phyloP scores from a whole-genome alignment of 2,888 invertebrate species.

The Aleiodes leptofemur region DNA sequence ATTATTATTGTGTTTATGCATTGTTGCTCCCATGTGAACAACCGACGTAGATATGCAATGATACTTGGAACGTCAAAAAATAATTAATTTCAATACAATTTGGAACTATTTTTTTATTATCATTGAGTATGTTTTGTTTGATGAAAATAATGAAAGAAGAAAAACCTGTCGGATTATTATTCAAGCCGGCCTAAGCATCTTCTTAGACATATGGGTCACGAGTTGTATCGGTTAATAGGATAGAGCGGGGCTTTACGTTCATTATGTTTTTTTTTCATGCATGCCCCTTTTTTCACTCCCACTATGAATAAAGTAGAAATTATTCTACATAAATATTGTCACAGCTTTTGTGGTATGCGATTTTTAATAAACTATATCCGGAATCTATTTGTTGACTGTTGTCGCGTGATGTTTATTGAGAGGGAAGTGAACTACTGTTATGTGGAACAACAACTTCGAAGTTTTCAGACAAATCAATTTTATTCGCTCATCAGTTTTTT shows the following conservation, averaged over 20 bases:
- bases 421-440: too few species aligned
- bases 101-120: neutral
- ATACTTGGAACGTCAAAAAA: neutral
- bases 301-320: neutral
- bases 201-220: conserved; percentile 73
- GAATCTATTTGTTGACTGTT: too few species aligned
- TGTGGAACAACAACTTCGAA: too few species aligned
- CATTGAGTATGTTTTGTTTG: too few species aligned
- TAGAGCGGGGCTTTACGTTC: conserved; percentile 65
- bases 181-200: conserved; percentile 55
- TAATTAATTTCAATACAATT: too few species aligned
- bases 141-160: neutral
- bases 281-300: neutral
- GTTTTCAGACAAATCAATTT: too few species aligned
- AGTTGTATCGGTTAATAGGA: conserved; percentile 72
- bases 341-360: neutral
- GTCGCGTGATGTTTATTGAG: too few species aligned
- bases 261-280: conserved; percentile 7
- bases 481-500: too few species aligned
- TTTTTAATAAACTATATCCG: too few species aligned
- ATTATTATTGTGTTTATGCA: neutral
- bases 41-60: neutral
- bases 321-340: neutral
- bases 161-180: neutral
- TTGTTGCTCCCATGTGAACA: neutral